Percentiles rank a stretch among this genome's conserved stretches.
Evolutionary conservation across 1,140 invertebrate species (phyloP).

Genomic region (Drosophila orena): DNA sequence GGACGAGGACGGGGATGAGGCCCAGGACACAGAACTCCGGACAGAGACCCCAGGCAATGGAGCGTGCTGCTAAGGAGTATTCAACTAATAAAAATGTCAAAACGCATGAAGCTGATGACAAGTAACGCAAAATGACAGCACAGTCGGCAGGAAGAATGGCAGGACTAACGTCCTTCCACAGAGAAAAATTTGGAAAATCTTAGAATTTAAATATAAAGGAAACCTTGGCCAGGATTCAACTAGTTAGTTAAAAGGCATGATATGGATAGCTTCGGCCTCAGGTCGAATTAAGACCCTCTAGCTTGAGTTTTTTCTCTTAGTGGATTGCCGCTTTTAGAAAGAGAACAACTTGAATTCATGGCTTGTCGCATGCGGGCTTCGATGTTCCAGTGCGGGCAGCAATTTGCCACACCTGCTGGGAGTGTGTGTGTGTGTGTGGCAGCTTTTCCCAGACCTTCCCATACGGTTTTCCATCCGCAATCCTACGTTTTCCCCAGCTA

Average conservation of each 20-base stretch:
- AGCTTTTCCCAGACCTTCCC: not conserved
- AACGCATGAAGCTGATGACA: constrained; percentile 82
- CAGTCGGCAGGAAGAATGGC: constrained; percentile 35
- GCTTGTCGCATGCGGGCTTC: constrained; percentile 52
- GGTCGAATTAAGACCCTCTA: not conserved
- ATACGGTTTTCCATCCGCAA: not conserved
- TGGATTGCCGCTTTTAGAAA: constrained; percentile 5
- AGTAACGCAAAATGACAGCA: constrained; percentile 75
- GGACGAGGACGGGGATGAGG: constrained; percentile 9
- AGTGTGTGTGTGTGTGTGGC: constrained; percentile 17
- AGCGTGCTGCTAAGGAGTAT: constrained; percentile 79
- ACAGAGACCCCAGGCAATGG: constrained; percentile 57
- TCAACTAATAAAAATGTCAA: constrained; percentile 83
- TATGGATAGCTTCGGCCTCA: not conserved
- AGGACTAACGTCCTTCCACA: constrained; percentile 21
- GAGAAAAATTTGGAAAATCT: not conserved
- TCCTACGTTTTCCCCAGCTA: constrained; percentile 23
- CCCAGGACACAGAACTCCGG: constrained; percentile 8
- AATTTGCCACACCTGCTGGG: constrained; percentile 79
- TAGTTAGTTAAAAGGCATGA: not conserved
- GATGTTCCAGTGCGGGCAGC: constrained; percentile 56
- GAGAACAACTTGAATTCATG: constrained; percentile 39
- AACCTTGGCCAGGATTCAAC: not conserved
- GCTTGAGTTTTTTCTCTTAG: not conserved
- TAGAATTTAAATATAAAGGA: not conserved